Evolutionary conservation across 2,113 vertebrate genomes (phyloP).

Genomic region (Isichthys henryi): DNA sequence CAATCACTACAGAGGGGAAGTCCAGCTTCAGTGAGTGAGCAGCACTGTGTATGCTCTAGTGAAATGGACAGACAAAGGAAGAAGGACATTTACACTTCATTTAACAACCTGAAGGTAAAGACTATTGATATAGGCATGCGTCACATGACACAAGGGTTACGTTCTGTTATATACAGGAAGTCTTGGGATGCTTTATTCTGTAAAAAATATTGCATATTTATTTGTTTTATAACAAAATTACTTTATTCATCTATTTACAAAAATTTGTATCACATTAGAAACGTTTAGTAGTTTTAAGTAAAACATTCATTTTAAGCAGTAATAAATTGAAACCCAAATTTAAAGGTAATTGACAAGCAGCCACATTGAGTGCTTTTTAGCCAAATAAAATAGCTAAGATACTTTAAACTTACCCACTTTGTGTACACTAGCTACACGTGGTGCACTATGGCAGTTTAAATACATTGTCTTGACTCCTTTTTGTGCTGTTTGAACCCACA

Average conservation of each 20-base stretch:
- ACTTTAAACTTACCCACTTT: background rate
- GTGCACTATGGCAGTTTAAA: background rate
- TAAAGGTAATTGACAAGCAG: background rate
- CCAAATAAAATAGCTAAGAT: background rate
- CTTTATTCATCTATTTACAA: too few relatives aligned
- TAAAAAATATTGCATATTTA: background rate
- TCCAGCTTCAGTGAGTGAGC: constrained; percentile 55
- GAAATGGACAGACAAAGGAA: background rate
- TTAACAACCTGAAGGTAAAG: background rate
- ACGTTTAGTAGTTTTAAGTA: background rate
- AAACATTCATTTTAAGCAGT: background rate
- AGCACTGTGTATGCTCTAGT: constrained; percentile 58
- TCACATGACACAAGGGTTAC: background rate
- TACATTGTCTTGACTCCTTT: background rate
- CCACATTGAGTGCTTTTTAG: background rate
- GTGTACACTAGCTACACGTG: background rate
- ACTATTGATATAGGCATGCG: background rate
- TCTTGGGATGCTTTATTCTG: background rate
- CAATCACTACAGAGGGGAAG: constrained; percentile 56
- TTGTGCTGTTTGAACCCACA: background rate
- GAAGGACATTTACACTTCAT: background rate
- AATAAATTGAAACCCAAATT: background rate
- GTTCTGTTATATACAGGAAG: background rate
- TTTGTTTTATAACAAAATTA: too few relatives aligned
- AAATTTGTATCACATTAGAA: too few relatives aligned